Base-by-base conservation (phyloP, 2,888 invertebrate genomes). In the Pachycephus smyrnensis region DNA sequence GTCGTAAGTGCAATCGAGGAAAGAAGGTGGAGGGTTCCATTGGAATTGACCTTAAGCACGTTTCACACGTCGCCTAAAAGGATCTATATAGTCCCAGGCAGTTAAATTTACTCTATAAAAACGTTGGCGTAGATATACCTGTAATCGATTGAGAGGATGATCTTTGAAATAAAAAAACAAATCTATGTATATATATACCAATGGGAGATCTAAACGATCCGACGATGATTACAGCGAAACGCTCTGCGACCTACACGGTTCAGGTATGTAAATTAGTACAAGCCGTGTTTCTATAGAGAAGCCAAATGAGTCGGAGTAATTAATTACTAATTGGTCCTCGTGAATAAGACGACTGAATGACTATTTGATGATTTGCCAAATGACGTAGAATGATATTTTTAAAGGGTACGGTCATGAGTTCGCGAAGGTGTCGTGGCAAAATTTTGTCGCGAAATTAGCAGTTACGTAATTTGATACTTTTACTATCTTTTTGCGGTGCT, bases 1-100 rank as follows among this genome's bases (percentile, higher is more conserved):
- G 76, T 69, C 75, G 80, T 76, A 77, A 81, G 77, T 79, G 76
- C 36, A 77, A 77, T 79, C 76, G 76, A 73, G 69, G 77, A 77
- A 80, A 79, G 80, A 81, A 82, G 77, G 73, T 74, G 73, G 75
- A 80, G 78, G 81, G 55, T 23, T 55, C 55, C 23, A 55, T 55
- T 55, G 55, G 9, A 55, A 55, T 9, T 23, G 55, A 55, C 55
- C 55, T 55, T 55, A 55, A 55, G 55, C 55, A 23, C 55, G 55
- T 55, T 55, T 55, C 23, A 55, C 55, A 55, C 55, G 6, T 55
- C 23, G 23, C 2, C 55, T 23, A 55, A 23, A 55, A 55, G 55
- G 23, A 55, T 9, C 55, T 23, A 9, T 55, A 23, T 2, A 23
- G 9, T 55, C 2, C 2, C 0, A 23, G 9, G 23, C 9, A 9